phyloP scores from a whole-genome alignment of 2,113 vertebrate species.

The Sakesphorus luctuosus region DNA sequence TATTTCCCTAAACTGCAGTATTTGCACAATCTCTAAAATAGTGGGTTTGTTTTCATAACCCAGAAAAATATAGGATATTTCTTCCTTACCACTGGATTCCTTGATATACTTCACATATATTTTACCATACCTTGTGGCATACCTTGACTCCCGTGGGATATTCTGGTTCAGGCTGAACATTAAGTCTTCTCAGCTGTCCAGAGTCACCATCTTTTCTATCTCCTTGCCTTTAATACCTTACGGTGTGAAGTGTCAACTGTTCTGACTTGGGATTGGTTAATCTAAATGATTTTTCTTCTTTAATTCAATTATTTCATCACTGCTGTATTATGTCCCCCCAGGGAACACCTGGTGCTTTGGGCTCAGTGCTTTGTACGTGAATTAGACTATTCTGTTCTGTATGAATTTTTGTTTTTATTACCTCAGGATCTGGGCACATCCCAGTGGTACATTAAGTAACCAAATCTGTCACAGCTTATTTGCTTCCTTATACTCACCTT shows the following conservation, averaged over 20 bases:
- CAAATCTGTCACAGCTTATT: background rate
- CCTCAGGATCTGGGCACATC: background rate
- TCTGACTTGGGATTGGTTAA: background rate
- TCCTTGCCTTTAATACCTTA: background rate
- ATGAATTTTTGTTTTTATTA: slow-evolving; percentile 14
- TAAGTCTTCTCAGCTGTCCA: background rate
- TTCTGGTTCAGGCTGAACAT: background rate
- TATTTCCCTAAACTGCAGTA: background rate
- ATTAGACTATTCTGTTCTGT: background rate
- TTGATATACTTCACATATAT: background rate
- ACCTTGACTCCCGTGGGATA: background rate
- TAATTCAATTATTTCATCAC: background rate
- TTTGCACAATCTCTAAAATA: background rate
- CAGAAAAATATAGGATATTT: background rate
- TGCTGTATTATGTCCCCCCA: background rate
- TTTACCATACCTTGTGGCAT: background rate
- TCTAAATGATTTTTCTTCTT: background rate
- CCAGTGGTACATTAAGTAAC: background rate
- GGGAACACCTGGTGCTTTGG: background rate
- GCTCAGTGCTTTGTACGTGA: background rate
- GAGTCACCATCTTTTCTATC: background rate
- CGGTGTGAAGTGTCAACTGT: background rate
- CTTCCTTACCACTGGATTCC: background rate
- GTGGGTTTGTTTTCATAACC: background rate
- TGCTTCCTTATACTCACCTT: background rate